Conservation (phyloP, 2,888 invertebrate species). For the Rhamphomyia laevipes region DNA sequence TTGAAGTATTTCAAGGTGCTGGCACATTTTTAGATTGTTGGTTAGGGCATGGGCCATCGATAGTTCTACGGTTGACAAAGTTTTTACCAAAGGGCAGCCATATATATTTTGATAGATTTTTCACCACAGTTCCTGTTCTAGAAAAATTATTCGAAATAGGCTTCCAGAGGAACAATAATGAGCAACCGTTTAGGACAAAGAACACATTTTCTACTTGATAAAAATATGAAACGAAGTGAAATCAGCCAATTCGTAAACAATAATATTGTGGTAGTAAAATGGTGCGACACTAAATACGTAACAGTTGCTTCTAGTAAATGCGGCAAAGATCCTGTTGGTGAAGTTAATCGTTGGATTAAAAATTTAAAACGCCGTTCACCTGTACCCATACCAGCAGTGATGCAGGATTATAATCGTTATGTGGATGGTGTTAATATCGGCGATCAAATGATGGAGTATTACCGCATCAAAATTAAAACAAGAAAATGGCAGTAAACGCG, state of each 20-base stretch:
- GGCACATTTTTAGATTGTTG: slow-evolving; percentile 11
- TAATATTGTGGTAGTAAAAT: slow-evolving; percentile 10
- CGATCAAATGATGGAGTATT: slow-evolving; percentile 11
- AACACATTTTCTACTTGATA: neutral
- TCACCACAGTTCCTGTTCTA: slow-evolving; percentile 9
- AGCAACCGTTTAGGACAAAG: slow-evolving; percentile 7
- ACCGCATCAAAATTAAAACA: slow-evolving; percentile 8
- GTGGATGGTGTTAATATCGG: slow-evolving; percentile 7
- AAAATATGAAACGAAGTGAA: slow-evolving; percentile 8
- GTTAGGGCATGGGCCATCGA: slow-evolving; percentile 16
- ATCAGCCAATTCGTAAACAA: slow-evolving; percentile 9
- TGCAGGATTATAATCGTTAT: slow-evolving; percentile 7
- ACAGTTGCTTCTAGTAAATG: slow-evolving; percentile 6
- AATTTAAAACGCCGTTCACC: slow-evolving; percentile 7
- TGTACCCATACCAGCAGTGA: slow-evolving; percentile 7
- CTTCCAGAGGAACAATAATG: slow-evolving; percentile 11
- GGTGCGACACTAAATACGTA: slow-evolving; percentile 11
- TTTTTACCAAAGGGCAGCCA: slow-evolving; percentile 7
- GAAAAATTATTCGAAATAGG: slow-evolving; percentile 6
- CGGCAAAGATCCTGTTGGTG: slow-evolving; percentile 6
- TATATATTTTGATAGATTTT: slow-evolving; percentile 8
- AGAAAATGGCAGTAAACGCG: slow-evolving; percentile 11
- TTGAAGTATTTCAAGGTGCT: slow-evolving; percentile 21
- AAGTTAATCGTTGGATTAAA: slow-evolving; percentile 6
- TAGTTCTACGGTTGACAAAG: slow-evolving; percentile 11